phyloP scores from a whole-genome alignment of 1,140 invertebrate genomes.

The Phenacoccus solenopsis region DNA sequence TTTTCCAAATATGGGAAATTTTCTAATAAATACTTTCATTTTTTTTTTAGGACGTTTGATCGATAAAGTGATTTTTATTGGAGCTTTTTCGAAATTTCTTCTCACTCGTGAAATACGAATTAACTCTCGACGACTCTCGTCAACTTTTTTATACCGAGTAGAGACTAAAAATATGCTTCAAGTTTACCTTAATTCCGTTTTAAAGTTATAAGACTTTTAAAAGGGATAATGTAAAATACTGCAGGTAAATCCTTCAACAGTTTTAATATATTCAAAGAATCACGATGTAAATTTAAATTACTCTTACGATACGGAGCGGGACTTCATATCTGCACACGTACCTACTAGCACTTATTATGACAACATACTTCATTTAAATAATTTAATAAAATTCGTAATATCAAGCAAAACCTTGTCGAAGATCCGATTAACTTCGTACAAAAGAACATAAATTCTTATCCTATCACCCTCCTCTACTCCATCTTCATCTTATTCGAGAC shows the following conservation, averaged over 20 bases:
- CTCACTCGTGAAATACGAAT: no score
- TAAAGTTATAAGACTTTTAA: background rate
- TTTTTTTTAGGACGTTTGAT: background rate
- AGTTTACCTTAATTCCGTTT: background rate
- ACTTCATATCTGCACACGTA: background rate
- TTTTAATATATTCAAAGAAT: background rate
- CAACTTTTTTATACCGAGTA: background rate
- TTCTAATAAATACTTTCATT: conserved; percentile 15
- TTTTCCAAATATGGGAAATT: conserved; percentile 17
- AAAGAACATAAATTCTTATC: no score
- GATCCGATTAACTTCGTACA: no score
- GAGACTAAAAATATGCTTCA: background rate
- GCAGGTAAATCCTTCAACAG: background rate
- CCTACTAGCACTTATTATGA: background rate
- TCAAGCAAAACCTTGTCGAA: no score
- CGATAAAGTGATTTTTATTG: background rate
- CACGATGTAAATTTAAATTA: background rate
- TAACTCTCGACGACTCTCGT: background rate
- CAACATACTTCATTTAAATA: background rate
- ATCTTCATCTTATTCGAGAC: no score
- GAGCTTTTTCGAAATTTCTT: no score
- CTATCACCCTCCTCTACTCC: no score
- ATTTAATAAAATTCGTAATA: background rate
- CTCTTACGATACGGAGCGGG: background rate
- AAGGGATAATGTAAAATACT: background rate